A percentile compares a stretch with the other conserved stretches of the same genome.
These are phyloP conservation scores for Clupea harengus DNA, from an alignment of 2,113 vertebrate species.

Conservation along the genomic window DNA sequence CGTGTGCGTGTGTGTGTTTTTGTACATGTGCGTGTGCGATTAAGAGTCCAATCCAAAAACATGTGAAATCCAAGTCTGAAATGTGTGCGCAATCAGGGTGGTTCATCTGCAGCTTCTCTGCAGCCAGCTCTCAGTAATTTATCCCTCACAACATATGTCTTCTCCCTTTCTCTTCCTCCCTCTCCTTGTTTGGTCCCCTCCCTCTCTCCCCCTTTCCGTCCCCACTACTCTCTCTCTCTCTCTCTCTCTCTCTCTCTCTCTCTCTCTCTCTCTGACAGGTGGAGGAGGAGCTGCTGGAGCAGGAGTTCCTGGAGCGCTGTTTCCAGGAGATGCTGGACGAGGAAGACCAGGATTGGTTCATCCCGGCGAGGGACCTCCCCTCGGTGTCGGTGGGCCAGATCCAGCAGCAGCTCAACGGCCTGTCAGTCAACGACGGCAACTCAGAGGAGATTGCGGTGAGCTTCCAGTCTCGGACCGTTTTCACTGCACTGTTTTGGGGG, in stretches of 20 bases:
- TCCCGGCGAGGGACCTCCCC: slow-evolving; percentile 89
- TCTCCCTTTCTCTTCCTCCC: not conserved
- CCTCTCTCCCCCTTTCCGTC: not conserved
- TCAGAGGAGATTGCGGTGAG: slow-evolving; percentile 92
- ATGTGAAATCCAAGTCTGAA: too few relatives aligned
- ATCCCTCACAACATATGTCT: not conserved
- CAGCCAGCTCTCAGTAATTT: too few relatives aligned
- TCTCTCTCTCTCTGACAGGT: slow-evolving; percentile 70
- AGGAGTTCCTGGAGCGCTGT: slow-evolving; percentile 95
- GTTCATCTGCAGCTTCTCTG: too few relatives aligned
- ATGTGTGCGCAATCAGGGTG: too few relatives aligned
- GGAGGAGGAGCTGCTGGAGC: slow-evolving; percentile 85
- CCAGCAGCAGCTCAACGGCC: slow-evolving; percentile 90
- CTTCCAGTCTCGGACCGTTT: not conserved
- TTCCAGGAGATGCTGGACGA: slow-evolving; percentile 99
- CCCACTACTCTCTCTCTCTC: not conserved
- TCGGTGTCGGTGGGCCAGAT: slow-evolving; percentile 86
- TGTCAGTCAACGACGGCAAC: slow-evolving; percentile 76
- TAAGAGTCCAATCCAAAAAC: too few relatives aligned
- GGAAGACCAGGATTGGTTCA: slow-evolving; percentile 98
- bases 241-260: not conserved
- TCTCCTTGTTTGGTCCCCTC: not conserved
- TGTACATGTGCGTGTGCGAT: too few relatives aligned
- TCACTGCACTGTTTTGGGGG: too few relatives aligned
- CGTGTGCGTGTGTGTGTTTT: too few relatives aligned